A percentile compares a stretch with the other conserved stretches of the same genome.
phyloP scores from a whole-genome alignment of 2,797 vertebrate species.

The Bovichtus diacanthus region DNA sequence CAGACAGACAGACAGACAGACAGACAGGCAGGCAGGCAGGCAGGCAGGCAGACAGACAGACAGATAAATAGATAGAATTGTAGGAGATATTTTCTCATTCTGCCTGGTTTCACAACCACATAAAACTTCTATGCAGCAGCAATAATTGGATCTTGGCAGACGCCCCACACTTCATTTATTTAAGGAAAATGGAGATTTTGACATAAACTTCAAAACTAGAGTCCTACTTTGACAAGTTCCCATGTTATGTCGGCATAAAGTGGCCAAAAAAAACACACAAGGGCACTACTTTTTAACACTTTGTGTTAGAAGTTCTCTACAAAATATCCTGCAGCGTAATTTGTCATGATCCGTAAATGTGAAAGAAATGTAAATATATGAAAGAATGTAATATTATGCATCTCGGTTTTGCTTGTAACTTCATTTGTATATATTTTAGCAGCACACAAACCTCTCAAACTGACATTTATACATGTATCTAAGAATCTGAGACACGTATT shows the following conservation, averaged over 20 bases:
- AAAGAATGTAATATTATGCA: not conserved
- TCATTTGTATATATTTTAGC: not conserved
- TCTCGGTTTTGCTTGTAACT: not conserved
- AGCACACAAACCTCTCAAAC: not conserved
- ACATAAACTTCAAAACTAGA: not conserved
- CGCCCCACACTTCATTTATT: too few species aligned
- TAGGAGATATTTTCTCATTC: not conserved
- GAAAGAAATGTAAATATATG: too few species aligned
- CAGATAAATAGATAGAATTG: not conserved
- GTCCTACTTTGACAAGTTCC: not conserved
- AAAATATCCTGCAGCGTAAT: not conserved
- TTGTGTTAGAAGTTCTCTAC: not conserved
- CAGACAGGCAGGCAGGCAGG: not conserved
- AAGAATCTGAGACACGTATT: not conserved
- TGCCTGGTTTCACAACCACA: not conserved
- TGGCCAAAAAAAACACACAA: not conserved
- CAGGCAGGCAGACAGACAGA: not conserved
- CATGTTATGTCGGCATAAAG: not conserved
- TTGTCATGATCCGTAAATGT: not conserved
- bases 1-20: too few species aligned
- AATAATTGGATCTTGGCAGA: too few species aligned
- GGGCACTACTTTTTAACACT: too few species aligned
- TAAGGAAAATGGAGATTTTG: not conserved
- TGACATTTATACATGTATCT: not conserved
- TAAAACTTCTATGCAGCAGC: not conserved